phyloP scores from a whole-genome alignment of 2,888 invertebrate genomes.

The Formica aserva region DNA sequence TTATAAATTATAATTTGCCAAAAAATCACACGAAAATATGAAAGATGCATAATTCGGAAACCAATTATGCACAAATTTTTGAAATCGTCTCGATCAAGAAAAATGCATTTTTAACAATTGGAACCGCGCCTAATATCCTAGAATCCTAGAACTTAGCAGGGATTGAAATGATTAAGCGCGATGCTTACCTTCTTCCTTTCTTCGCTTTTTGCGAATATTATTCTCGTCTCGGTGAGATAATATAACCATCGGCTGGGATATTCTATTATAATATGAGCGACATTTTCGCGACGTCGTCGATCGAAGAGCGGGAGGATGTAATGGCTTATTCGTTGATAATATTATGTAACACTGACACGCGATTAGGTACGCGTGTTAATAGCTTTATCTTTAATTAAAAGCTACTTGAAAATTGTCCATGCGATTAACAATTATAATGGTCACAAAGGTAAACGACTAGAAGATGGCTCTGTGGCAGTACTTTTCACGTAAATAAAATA shows the following conservation, averaged over 20 bases:
- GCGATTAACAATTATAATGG: constrained; percentile 46
- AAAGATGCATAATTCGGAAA: neutral
- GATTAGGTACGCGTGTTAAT: constrained; percentile 61
- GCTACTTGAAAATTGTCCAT: constrained; percentile 65
- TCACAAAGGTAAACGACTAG: neutral
- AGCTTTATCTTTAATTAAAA: constrained; percentile 73
- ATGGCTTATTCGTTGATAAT: constrained; percentile 65
- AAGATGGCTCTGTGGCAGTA: neutral
- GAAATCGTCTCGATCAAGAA: neutral
- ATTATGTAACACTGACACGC: constrained; percentile 66
- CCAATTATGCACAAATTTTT: neutral
- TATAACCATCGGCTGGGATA: neutral
- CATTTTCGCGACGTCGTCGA: constrained; percentile 39
- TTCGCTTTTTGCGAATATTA: neutral
- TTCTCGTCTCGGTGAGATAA: constrained; percentile 9
- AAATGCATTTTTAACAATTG: neutral
- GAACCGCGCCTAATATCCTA: neutral
- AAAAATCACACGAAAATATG: neutral
- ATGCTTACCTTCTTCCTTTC: neutral
- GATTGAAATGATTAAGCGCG: neutral
- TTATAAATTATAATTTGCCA: neutral
- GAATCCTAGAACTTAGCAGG: neutral
- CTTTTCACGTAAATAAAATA: neutral
- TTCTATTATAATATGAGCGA: neutral
- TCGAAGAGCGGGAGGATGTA: constrained; percentile 48